Conservation (phyloP, 2,113 vertebrate species). For the Rhegmatorhina hoffmannsi region DNA sequence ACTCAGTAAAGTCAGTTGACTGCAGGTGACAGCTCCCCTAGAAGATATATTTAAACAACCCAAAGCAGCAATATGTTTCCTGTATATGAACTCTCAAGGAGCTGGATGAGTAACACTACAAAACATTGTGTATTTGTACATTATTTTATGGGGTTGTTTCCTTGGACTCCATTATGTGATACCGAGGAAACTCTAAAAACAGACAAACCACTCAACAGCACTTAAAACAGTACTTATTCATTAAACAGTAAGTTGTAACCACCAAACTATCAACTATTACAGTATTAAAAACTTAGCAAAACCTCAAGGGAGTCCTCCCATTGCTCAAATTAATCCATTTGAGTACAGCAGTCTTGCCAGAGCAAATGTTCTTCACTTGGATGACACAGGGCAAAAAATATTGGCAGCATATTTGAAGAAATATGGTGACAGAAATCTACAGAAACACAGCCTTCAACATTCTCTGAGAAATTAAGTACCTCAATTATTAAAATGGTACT, state of each 20-base stretch:
- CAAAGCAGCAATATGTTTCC: not conserved
- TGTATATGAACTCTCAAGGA: not conserved
- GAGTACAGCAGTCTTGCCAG: not conserved
- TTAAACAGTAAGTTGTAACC: not conserved
- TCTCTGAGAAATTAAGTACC: not conserved
- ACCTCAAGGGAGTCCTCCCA: not conserved
- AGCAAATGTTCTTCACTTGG: not conserved
- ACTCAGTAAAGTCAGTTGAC: not conserved
- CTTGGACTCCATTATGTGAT: not conserved
- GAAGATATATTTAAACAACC: not conserved
- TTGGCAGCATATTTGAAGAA: not conserved
- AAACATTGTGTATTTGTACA: not conserved
- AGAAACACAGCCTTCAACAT: not conserved
- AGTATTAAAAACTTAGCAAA: not conserved
- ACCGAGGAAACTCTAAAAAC: not conserved
- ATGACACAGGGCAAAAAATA: not conserved
- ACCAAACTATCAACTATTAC: not conserved
- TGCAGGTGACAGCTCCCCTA: not conserved
- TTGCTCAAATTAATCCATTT: not conserved
- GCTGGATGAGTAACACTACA: not conserved
- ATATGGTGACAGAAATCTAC: not conserved
- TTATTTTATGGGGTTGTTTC: not conserved
- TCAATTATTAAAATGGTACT: not conserved
- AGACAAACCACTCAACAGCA: not conserved
- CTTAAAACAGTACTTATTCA: not conserved